A percentile compares a stretch with the other conserved stretches of the same genome.
Evolutionary conservation across 2,797 vertebrate genomes (phyloP).

Genomic region (Acanthopagrus latus): DNA sequence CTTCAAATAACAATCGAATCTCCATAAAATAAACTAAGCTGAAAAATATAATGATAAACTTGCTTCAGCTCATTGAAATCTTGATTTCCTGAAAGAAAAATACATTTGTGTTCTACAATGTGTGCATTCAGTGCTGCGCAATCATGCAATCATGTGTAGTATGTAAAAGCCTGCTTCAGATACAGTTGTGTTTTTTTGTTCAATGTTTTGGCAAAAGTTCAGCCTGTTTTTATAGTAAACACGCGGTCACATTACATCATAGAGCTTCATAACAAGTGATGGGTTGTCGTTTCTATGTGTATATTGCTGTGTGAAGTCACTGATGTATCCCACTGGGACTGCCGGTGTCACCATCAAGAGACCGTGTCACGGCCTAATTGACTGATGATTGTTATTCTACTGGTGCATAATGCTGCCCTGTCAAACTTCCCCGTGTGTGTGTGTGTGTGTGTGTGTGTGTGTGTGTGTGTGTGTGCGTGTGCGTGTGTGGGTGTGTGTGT

Average conservation of each 20-base stretch:
- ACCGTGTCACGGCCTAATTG: conserved; percentile 72
- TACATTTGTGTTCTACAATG: not conserved
- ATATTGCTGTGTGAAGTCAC: conserved; percentile 51
- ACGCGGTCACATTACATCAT: not conserved
- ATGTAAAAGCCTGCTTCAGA: not conserved
- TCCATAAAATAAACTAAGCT: not conserved
- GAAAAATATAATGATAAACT: not conserved
- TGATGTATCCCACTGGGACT: conserved; percentile 61
- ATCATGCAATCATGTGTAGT: not conserved
- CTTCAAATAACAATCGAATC: not conserved
- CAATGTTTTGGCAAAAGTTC: not conserved
- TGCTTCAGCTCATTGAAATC: not conserved
- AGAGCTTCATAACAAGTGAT: conserved; percentile 56
- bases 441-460: not conserved
- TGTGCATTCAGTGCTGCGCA: not conserved
- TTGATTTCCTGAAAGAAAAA: not conserved
- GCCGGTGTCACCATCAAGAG: conserved; percentile 59
- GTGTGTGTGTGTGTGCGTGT: conserved; percentile 33
- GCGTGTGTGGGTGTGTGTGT: conserved; percentile 23
- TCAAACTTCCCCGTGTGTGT: conserved; percentile 43
- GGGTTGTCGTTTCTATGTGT: conserved; percentile 57
- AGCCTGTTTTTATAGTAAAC: not conserved
- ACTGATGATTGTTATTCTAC: conserved; percentile 73
- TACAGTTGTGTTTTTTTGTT: not conserved
- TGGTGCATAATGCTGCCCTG: conserved; percentile 57